A percentile compares a stretch with the other conserved stretches of the same genome.
Conservation (phyloP, 92 coral and sea anemone genomes). For the Epizoanthus scotinus region DNA sequence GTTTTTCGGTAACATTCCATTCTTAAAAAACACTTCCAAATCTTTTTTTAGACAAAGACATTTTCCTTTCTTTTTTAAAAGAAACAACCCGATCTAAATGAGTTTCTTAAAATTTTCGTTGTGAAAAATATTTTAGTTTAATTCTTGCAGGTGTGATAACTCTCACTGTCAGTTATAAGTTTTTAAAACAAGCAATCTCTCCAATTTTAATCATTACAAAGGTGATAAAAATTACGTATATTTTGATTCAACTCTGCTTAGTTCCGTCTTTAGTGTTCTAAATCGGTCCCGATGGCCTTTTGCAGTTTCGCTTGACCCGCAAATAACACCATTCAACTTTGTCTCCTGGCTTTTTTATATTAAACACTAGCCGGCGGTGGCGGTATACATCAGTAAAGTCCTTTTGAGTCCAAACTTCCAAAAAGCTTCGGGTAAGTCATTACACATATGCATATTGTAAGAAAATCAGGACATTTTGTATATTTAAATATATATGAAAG, state of each 20-base stretch:
- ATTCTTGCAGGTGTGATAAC: too few relatives aligned
- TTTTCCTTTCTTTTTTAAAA: too few relatives aligned
- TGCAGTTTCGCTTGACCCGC: neutral
- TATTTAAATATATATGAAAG: neutral
- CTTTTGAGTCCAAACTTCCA: neutral
- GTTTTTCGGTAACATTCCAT: too few relatives aligned
- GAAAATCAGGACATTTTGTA: neutral
- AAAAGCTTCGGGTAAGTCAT: neutral
- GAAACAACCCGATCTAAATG: too few relatives aligned
- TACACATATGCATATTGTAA: neutral
- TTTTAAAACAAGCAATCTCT: neutral
- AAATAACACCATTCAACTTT: too few relatives aligned
- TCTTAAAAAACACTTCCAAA: too few relatives aligned
- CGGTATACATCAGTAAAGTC: neutral
- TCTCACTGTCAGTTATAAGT: too few relatives aligned
- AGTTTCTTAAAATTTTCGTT: too few relatives aligned
- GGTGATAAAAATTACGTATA: neutral
- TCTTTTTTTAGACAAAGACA: too few relatives aligned
- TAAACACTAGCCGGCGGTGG: neutral
- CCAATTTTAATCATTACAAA: neutral
- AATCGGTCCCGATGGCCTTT: neutral
- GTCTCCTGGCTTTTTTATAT: neutral
- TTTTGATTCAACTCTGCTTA: neutral
- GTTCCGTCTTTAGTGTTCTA: neutral
- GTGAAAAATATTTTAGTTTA: too few relatives aligned